phyloP scores from a whole-genome alignment of 37 sponge, comb jelly and placozoan genomes.

The Haliclona indistincta region DNA sequence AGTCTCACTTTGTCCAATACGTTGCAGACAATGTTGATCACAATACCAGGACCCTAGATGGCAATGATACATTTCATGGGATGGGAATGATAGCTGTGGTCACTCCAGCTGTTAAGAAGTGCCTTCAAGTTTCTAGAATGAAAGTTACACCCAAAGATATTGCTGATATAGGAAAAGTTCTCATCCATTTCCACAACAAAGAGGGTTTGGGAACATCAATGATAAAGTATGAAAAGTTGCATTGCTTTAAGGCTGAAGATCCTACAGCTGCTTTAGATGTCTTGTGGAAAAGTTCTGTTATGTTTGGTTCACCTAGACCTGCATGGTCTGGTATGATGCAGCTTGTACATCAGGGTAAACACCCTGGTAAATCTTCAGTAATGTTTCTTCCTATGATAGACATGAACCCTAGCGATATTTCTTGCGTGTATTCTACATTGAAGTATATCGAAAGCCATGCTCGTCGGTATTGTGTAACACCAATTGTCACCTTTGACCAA shows the following conservation, averaged over 20 bases:
- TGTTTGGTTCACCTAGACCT: slow-evolving; percentile 39
- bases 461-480: slow-evolving; percentile 27
- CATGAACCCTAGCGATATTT: slow-evolving; percentile 40
- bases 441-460: slow-evolving; percentile 42
- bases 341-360: slow-evolving; percentile 32
- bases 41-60: slow-evolving; percentile 29
- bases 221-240: slow-evolving; percentile 42
- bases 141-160: too few relatives aligned
- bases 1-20: slow-evolving; percentile 50
- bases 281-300: slow-evolving; percentile 6
- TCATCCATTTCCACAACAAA: slow-evolving; percentile 23
- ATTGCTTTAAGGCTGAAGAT: slow-evolving; percentile 29
- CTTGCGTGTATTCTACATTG: slow-evolving; percentile 43
- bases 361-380: slow-evolving; percentile 41
- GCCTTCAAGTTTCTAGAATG: too few relatives aligned
- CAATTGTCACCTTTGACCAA: too few relatives aligned
- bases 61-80: too few relatives aligned
- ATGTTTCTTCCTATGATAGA: slow-evolving; percentile 52
- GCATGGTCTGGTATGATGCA: too few relatives aligned
- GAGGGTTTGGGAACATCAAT: slow-evolving; percentile 27
- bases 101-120: too few relatives aligned
- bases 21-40: slow-evolving; percentile 38
- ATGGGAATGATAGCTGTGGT: slow-evolving; percentile 46
- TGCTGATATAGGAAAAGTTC: slow-evolving; percentile 20
- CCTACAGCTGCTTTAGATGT: slow-evolving; percentile 31